A percentile compares a stretch with the other conserved stretches of the same genome.
Evolutionary conservation across 1,140 invertebrate genomes (phyloP).

Genomic region (Mercenaria mercenaria): DNA sequence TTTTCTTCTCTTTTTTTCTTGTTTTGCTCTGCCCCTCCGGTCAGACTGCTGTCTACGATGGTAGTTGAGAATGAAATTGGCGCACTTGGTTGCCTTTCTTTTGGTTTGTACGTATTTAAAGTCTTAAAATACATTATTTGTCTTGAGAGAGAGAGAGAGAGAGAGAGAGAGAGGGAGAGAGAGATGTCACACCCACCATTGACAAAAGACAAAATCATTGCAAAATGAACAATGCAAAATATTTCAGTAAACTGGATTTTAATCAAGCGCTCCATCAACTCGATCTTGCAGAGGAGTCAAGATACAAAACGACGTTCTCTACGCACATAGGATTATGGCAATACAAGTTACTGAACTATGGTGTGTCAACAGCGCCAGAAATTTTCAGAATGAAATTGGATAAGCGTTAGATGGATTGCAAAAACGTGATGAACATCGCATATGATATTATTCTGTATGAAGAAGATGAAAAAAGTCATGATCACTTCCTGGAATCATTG

Average conservation of each 20-base stretch:
- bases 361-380: constrained; percentile 50
- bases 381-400: constrained; percentile 58
- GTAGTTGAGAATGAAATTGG: no score
- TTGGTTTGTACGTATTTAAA: no score
- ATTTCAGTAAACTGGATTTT: constrained; percentile 76
- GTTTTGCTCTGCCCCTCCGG: no score
- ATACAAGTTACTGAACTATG: constrained; percentile 58
- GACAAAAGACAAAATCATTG: constrained; percentile 71
- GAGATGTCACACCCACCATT: constrained; percentile 74
- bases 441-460: constrained; percentile 61
- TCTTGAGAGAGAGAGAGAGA: no score
- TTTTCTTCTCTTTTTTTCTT: no score
- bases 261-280: constrained; percentile 74
- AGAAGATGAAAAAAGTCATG: constrained; percentile 27
- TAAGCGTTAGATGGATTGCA: constrained; percentile 8
- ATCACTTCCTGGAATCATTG: constrained; percentile 18
- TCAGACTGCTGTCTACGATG: no score
- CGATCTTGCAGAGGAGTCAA: constrained; percentile 47
- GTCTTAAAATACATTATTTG: no score
- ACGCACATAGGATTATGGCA: constrained; percentile 17
- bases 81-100: no score
- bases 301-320: constrained; percentile 40
- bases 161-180: no score
- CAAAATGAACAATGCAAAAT: constrained; percentile 68
- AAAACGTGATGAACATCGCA: constrained; percentile 38